Evolutionary conservation across 2,888 invertebrate genomes (phyloP), one percentile per base, ranked within the genome.

Genomic region (Latrodectus hesperus): DNA sequence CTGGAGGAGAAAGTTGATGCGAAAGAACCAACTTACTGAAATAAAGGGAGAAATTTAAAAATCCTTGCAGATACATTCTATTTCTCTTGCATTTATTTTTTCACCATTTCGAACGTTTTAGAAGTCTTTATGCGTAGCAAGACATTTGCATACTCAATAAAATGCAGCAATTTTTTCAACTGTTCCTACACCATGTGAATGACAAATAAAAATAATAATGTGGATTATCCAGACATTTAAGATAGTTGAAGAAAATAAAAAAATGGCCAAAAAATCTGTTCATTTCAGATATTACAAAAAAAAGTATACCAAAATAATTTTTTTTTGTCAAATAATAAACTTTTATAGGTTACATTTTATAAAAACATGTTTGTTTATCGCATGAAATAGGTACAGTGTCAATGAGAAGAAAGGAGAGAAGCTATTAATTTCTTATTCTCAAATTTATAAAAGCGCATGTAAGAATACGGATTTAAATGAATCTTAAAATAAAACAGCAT

Each of bases 101-200:
- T 64, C 52, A 16, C 38, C 38, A 26, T 49, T 68, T 49, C 11
- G 10, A 22, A 65, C 49, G 68, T 55, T 75, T 67, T 53, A 26
- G 38, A 74, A 82, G 68, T 75, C 82, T 52, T 75, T 70, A 68
- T 60, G 16, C 60, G 55, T 67, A 55, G 55, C 52, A 64, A 22
- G n/a, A 67, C 74, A 82, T 82, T 82, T 68, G 83, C 83, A 83
- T 83, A 77, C 60, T 64, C 76, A 71, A 83, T 83, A 75, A 76
- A 83, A 75, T 67, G 52, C 49, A 49, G 52, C 65, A n/a, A 73
- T 49, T 74, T 81, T 26, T 81, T 65, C 52, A 26, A 53, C 22
- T 55, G 38, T 38, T 38, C 38, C 38, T 1, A 38, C 38, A 38
- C 38, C 4, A 38, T 38, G 38, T 38, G 38, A 38, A 38, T 38